These are phyloP conservation scores for Sweltsa coloradensis DNA, from an alignment of 1,140 invertebrate genomes.

Conservation along the genomic window DNA sequence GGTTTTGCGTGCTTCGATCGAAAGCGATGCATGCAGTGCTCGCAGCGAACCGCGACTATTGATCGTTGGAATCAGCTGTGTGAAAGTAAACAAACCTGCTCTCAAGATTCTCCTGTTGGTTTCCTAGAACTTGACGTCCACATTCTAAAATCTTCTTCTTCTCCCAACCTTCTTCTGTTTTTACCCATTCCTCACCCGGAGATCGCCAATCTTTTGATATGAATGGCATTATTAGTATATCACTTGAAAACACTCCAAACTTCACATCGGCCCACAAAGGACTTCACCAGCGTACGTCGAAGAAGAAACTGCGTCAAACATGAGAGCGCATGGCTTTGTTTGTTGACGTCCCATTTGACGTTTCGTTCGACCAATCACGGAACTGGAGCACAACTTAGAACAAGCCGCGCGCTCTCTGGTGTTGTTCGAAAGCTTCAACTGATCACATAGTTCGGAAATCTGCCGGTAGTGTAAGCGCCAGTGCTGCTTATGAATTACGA, in stretches of 20 bases:
- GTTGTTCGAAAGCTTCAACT: too few species aligned
- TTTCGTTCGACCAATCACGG: too few species aligned
- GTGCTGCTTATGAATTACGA: too few species aligned
- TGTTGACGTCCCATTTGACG: slow-evolving; percentile 12
- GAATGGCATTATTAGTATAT: slow-evolving; percentile 67
- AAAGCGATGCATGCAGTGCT: too few species aligned
- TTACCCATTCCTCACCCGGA: slow-evolving; percentile 95
- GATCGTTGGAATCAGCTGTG: slow-evolving; percentile 12
- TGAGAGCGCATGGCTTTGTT: slow-evolving; percentile 34
- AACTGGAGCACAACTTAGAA: too few species aligned
- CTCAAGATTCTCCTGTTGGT: slow-evolving; percentile 12
- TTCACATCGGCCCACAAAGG: slow-evolving; percentile 13
- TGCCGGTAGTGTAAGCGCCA: too few species aligned
- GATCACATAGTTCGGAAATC: too few species aligned
- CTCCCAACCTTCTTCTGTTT: slow-evolving; percentile 93
- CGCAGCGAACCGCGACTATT: too few species aligned
- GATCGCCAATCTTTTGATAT: slow-evolving; percentile 88
- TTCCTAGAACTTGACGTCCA: slow-evolving; percentile 29
- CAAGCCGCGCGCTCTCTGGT: too few species aligned
- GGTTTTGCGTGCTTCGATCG: too few species aligned
- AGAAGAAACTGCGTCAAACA: slow-evolving; percentile 18
- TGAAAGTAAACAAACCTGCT: slow-evolving; percentile 23
- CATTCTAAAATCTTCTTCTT: slow-evolving; percentile 85
- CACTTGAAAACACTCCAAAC: slow-evolving; percentile 11
- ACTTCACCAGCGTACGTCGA: slow-evolving; percentile 11